Evolutionary conservation across 1,140 invertebrate genomes (phyloP), one percentile per base, ranked within the genome.

Genomic region (Phocides pigmalion): DNA sequence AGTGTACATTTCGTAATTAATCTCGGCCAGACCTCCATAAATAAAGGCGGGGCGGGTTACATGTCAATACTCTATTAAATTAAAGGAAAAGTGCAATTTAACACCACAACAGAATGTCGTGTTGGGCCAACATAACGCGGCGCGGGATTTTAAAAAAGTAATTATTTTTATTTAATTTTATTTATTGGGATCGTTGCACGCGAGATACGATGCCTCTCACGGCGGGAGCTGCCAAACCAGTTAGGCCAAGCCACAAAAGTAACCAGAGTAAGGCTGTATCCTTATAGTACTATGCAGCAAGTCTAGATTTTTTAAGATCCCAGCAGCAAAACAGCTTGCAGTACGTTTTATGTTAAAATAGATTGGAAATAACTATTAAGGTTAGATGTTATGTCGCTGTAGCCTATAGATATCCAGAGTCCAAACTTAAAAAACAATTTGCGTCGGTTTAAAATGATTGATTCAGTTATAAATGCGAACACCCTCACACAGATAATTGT

Each of bases 121-220:
- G 77, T 75, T 76, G 72, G 51, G 62, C 59, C 76, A 74, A 81
- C 78, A 84, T 84, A 81, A 81, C 75, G 69, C 68, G 61, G 58
- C 42, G 53, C 20, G 61, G 47, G 62, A 41, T 68, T 68, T 65
- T 74, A 76, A 77, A 78, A 70, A 77, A 77, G 77, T 81, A 83
- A 83, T 83, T 85, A 82, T 83, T 83, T 82, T 82, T 81, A 79
- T 85, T 85, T 79, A 82, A 85, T 87, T 84, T 85, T 81, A 81
- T 85, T 85, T 85, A 82, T 82, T 80, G 77, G 65, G 68, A 75
- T 62, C 67, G 59, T 56, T 64, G 69, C 84, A 87, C 82, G 84
- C 81, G 72, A 86, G 64, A 65, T 65, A 64, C 39, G 56, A 64
- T 66, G 65, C 47, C 59, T 44, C 64, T 68, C 72, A 19, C 79